These are phyloP conservation scores for Halcyon malimbica DNA, from an alignment of 2,113 vertebrate genomes.

Conservation along the genomic window DNA sequence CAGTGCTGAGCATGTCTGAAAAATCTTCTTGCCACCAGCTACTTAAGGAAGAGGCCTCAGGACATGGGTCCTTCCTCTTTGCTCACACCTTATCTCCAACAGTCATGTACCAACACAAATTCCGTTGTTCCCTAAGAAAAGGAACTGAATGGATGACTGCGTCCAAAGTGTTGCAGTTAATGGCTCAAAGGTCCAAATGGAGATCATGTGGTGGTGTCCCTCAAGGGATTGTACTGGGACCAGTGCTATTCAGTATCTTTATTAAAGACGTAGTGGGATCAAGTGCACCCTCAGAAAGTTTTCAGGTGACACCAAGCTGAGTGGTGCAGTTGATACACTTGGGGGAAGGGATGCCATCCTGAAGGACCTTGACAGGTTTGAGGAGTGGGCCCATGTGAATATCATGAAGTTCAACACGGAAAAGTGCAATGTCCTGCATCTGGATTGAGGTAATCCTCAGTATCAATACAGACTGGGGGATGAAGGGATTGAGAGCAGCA, in stretches of 20 bases:
- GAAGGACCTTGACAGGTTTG: background rate
- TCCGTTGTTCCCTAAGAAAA: rapidly evolving
- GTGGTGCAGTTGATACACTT: background rate
- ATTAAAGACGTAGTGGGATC: background rate
- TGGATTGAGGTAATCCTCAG: background rate
- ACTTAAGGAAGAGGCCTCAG: background rate
- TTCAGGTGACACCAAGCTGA: background rate
- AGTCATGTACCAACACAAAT: background rate
- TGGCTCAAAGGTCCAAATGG: background rate
- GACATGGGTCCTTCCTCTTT: background rate
- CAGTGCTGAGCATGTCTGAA: background rate
- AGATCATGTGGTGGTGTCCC: background rate
- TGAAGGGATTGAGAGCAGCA: background rate
- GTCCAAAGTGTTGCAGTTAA: background rate
- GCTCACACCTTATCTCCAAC: background rate
- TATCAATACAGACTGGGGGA: background rate
- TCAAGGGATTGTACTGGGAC: background rate
- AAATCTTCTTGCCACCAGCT: background rate
- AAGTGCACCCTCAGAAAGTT: background rate
- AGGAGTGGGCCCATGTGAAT: rapidly evolving
- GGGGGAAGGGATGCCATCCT: background rate
- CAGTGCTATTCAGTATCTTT: background rate
- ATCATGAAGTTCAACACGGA: background rate
- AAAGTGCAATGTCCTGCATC: background rate
- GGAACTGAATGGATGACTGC: background rate